phyloP scores from a whole-genome alignment of 1,140 invertebrate species.

The Calliphora vicina region DNA sequence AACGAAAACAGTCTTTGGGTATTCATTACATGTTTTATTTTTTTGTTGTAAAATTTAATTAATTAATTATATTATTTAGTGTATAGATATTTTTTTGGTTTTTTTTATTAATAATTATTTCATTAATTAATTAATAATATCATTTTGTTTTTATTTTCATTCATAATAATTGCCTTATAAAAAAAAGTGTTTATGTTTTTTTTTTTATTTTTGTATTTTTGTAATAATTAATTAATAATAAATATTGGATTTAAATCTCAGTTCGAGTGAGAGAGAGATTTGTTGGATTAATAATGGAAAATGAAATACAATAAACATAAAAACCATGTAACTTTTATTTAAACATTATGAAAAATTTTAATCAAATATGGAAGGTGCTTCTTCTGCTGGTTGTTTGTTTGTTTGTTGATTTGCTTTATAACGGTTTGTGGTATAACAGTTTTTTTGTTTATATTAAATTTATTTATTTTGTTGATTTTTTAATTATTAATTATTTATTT shows the following conservation, averaged over 20 bases:
- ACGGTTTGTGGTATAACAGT: neutral
- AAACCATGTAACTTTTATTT: neutral
- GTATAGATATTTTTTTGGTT: slow-evolving; percentile 24
- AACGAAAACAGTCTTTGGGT: slow-evolving; percentile 64
- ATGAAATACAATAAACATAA: neutral
- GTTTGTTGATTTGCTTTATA: neutral
- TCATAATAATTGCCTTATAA: slow-evolving; percentile 29
- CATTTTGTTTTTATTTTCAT: slow-evolving; percentile 10
- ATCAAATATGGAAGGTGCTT: slow-evolving; percentile 11
- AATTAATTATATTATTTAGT: slow-evolving; percentile 8
- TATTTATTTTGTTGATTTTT: neutral
- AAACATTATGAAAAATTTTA: neutral
- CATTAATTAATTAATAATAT: slow-evolving; percentile 25
- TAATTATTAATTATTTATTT: neutral
- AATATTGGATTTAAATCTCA: neutral
- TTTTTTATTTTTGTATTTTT: too few species aligned
- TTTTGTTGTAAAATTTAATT: slow-evolving; percentile 29
- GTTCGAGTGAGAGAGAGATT: too few species aligned
- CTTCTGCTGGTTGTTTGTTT: neutral
- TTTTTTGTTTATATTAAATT: too few species aligned
- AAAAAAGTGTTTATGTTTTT: slow-evolving; percentile 26
- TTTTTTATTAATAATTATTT: slow-evolving; percentile 6
- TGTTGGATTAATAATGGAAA: neutral
- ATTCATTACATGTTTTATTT: slow-evolving; percentile 50
- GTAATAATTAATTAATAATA: neutral